Percentiles rank a stretch among this genome's conserved stretches.
Evolutionary conservation across 2,113 vertebrate species (phyloP).

Genomic region (Thamnophis sirtalis): DNA sequence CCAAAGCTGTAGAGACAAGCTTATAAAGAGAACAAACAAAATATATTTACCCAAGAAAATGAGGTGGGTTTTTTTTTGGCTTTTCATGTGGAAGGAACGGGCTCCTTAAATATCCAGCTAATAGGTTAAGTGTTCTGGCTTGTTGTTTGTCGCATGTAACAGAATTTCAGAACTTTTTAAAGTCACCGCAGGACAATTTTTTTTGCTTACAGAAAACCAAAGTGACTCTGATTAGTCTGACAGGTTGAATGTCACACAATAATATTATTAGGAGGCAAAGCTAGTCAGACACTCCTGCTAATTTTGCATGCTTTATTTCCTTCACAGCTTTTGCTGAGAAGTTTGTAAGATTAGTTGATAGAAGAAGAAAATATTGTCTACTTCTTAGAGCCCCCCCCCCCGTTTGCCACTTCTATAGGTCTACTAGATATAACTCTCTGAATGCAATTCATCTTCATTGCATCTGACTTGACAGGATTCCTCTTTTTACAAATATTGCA

Average conservation of each 20-base stretch:
- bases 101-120: neutral
- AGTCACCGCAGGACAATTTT: neutral
- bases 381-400: constrained; percentile 26
- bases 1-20: neutral
- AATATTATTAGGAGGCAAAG: neutral
- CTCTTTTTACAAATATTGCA: constrained; percentile 64
- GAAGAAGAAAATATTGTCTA: constrained; percentile 23
- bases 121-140: neutral
- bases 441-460: constrained; percentile 62
- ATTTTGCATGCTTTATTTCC: constrained; percentile 4
- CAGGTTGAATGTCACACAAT: neutral
- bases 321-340: constrained; percentile 26
- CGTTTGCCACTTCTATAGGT: neutral
- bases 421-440: constrained; percentile 48
- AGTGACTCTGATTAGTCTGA: neutral
- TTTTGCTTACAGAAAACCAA: neutral
- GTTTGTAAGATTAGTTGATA: constrained; percentile 32
- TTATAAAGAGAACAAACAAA: neutral
- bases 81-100: neutral
- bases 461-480: constrained; percentile 57
- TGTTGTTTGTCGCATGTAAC: neutral
- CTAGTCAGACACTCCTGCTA: neutral
- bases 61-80: neutral
- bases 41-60: neutral
- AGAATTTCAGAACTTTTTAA: neutral